A percentile compares a stretch with the other conserved stretches of the same genome.
Conservation (phyloP, 2,888 invertebrate species). For the Tanytarsus gracilentus region DNA sequence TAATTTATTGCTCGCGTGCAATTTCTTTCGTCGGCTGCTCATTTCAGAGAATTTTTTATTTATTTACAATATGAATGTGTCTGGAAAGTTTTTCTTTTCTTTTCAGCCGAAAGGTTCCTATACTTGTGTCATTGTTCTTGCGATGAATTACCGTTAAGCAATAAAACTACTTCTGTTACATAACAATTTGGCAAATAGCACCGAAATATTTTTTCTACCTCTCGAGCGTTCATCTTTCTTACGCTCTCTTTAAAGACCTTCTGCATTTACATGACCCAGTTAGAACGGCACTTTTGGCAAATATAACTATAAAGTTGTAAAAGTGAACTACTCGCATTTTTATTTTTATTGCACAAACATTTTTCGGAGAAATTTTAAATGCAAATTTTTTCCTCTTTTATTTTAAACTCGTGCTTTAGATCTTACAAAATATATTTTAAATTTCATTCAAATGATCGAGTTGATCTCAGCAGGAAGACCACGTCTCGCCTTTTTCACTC, state of each 20-base stretch:
- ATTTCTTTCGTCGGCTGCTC: no score
- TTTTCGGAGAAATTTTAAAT: no score
- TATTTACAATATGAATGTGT: not conserved
- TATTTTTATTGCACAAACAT: not conserved
- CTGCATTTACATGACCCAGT: conserved; percentile 25
- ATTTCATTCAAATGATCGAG: no score
- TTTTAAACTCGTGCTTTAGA: no score
- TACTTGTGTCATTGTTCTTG: not conserved
- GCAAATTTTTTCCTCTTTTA: no score
- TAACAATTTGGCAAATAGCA: not conserved
- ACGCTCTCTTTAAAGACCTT: conserved; percentile 6
- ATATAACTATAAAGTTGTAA: not conserved
- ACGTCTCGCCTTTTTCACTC: no score
- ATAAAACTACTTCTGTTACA: conserved; percentile 20
- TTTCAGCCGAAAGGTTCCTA: not conserved
- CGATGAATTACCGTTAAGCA: conserved; percentile 11
- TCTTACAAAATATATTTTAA: no score
- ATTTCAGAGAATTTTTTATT: not conserved
- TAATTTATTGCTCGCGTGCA: conserved; percentile 1
- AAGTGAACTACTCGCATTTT: no score
- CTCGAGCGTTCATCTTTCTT: not conserved
- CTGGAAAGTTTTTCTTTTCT: not conserved
- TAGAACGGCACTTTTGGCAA: conserved; percentile 25
- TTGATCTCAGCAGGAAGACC: no score
- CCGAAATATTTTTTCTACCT: not conserved